Evolutionary conservation across 2,113 vertebrate species (phyloP).

Genomic region (Micronisus gabar): DNA sequence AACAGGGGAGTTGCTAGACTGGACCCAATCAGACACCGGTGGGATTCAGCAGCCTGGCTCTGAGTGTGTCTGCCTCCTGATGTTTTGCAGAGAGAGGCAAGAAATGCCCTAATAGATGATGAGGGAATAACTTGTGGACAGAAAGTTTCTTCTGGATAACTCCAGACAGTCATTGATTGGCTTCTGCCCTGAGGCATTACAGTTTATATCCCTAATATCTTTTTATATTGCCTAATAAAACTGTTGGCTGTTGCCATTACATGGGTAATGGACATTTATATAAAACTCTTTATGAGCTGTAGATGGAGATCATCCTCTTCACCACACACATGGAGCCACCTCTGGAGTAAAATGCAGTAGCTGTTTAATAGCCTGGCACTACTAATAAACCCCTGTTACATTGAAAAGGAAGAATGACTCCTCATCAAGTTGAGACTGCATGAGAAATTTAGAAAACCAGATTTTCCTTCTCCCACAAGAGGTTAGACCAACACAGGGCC

Average conservation of each 20-base stretch:
- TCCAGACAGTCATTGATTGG: slow-evolving; percentile 25
- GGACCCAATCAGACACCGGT: background rate
- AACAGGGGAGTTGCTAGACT: background rate
- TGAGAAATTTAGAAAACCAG: background rate
- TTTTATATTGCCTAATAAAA: slow-evolving; percentile 68
- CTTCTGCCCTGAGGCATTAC: slow-evolving; percentile 51
- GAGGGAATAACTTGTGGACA: background rate
- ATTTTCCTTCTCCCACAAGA: background rate
- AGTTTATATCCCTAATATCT: slow-evolving; percentile 60
- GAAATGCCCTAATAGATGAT: background rate
- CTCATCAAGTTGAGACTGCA: background rate
- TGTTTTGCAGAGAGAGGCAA: background rate
- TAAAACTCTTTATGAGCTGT: slow-evolving; percentile 59
- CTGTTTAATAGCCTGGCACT: background rate
- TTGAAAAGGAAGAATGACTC: background rate
- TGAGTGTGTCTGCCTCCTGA: background rate
- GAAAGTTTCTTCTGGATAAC: slow-evolving; percentile 41
- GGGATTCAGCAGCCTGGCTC: background rate
- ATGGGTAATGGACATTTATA: slow-evolving; percentile 48
- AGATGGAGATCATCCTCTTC: slow-evolving; percentile 46
- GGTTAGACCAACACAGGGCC: background rate
- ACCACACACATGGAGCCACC: background rate
- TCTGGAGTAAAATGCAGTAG: background rate
- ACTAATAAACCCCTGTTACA: background rate
- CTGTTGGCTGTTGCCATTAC: slow-evolving; percentile 56